phyloP scores from a whole-genome alignment of 1,140 invertebrate species.

The Contarinia nasturtii region DNA sequence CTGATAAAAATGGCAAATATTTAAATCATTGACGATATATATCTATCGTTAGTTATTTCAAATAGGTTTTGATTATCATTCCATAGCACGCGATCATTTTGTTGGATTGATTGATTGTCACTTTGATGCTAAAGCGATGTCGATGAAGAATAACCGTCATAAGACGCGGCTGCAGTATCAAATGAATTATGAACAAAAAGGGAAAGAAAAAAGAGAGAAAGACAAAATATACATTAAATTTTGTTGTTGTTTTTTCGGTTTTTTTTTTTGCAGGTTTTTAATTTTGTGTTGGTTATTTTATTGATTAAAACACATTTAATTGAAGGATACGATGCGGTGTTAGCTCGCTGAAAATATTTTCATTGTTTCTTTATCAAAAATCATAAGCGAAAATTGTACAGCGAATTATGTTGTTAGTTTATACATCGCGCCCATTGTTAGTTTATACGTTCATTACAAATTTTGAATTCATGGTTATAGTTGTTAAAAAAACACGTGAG shows the following conservation, averaged over 20 bases:
- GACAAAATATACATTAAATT: slow-evolving; percentile 1
- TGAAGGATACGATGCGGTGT: background rate
- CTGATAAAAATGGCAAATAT: too few relatives aligned
- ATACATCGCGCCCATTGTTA: too few relatives aligned
- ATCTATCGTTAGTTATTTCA: slow-evolving; percentile 22
- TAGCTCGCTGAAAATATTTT: background rate
- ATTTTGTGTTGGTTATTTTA: slow-evolving; percentile 1
- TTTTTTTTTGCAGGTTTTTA: slow-evolving; percentile 2
- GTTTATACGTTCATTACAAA: too few relatives aligned
- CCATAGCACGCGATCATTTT: slow-evolving; percentile 19
- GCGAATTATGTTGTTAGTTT: too few relatives aligned
- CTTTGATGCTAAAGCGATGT: slow-evolving; percentile 30
- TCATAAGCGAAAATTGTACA: too few relatives aligned
- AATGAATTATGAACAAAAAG: slow-evolving; percentile 1
- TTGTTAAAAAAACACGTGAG: too few relatives aligned
- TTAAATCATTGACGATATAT: slow-evolving; percentile 17
- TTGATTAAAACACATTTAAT: background rate
- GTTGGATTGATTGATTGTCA: slow-evolving; percentile 4
- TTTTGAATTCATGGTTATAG: too few relatives aligned
- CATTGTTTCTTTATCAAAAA: background rate
- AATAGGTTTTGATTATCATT: slow-evolving; percentile 19
- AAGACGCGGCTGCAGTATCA: slow-evolving; percentile 27
- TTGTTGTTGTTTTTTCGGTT: slow-evolving; percentile 1
- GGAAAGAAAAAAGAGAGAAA: slow-evolving; percentile 5
- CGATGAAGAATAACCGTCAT: slow-evolving; percentile 38